A percentile compares a stretch with the other conserved stretches of the same genome.
phyloP scores from a whole-genome alignment of 2,113 vertebrate species.

The Balaenoptera acutorostrata region DNA sequence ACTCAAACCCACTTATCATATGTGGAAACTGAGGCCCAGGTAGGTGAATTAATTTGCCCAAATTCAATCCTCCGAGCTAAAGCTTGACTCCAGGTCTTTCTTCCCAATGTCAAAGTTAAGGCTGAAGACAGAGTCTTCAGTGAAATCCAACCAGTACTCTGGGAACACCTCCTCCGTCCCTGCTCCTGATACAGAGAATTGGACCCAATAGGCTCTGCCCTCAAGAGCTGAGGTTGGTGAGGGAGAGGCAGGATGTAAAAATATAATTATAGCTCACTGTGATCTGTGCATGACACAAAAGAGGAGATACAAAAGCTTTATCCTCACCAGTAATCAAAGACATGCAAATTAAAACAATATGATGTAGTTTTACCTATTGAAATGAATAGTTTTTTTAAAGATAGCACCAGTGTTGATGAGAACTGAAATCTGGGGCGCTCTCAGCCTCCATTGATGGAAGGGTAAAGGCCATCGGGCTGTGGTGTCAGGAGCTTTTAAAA shows the following conservation, averaged over 20 bases:
- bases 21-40: not conserved
- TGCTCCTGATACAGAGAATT: not conserved
- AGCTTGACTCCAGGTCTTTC: not conserved
- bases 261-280: conserved; percentile 55
- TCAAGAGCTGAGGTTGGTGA: conserved; percentile 2
- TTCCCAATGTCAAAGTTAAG: not conserved
- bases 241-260: conserved; percentile 6
- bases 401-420: not conserved
- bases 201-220: not conserved
- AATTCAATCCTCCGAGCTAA: not conserved
- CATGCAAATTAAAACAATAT: conserved; percentile 58
- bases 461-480: not conserved
- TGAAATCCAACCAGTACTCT: not conserved
- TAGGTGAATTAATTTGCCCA: not conserved
- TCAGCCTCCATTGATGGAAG: not conserved
- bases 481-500: conserved; percentile 27
- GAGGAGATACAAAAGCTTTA: conserved; percentile 47
- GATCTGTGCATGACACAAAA: not conserved
- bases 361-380: conserved; percentile 18
- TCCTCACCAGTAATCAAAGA: conserved; percentile 57
- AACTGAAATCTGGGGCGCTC: not conserved
- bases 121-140: not conserved
- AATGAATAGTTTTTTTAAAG: conserved; percentile 46
- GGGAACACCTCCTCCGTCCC: not conserved
- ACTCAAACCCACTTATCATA: not conserved